phyloP scores from a whole-genome alignment of 2,113 vertebrate genomes.

The Sminthopsis crassicaudata region DNA sequence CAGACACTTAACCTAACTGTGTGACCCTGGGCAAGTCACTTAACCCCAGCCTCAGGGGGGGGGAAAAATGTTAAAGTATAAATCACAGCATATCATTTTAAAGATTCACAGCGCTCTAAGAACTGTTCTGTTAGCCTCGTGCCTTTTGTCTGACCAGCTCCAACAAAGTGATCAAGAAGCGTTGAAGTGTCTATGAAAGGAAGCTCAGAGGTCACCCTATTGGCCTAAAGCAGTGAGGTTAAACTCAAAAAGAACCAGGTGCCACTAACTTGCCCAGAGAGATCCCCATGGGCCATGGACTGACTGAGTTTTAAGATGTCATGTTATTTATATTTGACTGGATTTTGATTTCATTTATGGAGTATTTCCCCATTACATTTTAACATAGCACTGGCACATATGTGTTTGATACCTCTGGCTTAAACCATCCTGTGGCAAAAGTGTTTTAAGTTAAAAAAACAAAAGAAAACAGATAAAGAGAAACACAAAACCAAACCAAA shows the following conservation, averaged over 20 bases:
- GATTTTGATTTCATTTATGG: background rate
- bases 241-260: background rate
- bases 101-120: constrained; percentile 31
- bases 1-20: no score
- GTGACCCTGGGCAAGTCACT: no score
- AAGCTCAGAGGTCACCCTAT: background rate
- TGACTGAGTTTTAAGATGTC: background rate
- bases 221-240: background rate
- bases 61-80: no score
- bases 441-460: background rate
- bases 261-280: background rate
- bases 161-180: background rate
- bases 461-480: no score
- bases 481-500: background rate
- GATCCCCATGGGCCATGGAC: background rate
- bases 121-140: background rate
- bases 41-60: no score
- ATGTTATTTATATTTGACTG: background rate
- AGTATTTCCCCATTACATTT: background rate
- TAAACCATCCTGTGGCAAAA: background rate
- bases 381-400: background rate
- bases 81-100: background rate
- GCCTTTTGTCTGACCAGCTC: background rate
- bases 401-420: background rate
- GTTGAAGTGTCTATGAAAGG: background rate